Conservation (phyloP, 2,888 invertebrate genomes). For the Acanthococcus lagerstroemiae region DNA sequence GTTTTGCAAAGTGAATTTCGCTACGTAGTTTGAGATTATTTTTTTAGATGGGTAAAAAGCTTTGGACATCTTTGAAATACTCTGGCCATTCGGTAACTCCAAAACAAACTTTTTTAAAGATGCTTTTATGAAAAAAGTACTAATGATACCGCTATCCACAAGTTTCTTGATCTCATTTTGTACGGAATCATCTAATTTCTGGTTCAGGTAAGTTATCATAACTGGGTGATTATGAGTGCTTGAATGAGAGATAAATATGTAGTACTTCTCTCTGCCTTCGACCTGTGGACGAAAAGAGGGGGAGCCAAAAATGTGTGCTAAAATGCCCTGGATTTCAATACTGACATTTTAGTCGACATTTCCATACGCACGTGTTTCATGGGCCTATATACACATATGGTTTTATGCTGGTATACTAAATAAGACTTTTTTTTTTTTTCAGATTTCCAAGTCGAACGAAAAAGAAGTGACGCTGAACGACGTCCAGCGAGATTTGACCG, state of each 20-base stretch:
- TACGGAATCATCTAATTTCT: not conserved
- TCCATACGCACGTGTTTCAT: too few species aligned
- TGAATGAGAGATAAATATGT: not conserved
- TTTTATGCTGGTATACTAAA: not conserved
- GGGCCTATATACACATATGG: too few species aligned
- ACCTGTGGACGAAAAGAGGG: not conserved
- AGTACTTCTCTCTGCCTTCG: not conserved
- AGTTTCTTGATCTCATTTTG: not conserved
- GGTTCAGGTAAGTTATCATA: not conserved
- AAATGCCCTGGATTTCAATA: too few species aligned
- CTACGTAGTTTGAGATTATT: not conserved
- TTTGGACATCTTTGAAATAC: not conserved
- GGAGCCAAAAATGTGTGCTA: too few species aligned
- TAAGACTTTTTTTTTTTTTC: slow-evolving; percentile 35
- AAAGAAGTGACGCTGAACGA: slow-evolving; percentile 58
- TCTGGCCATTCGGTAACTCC: not conserved
- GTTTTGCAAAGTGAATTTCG: not conserved
- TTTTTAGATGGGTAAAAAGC: not conserved
- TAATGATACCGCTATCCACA: not conserved
- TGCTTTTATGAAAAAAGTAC: too few species aligned
- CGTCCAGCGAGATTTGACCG: slow-evolving; percentile 55
- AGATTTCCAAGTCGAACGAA: slow-evolving; percentile 50
- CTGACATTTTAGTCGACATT: too few species aligned
- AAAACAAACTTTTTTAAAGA: not conserved
- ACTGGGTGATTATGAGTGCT: not conserved